Evolutionary conservation across 2,888 invertebrate genomes (phyloP).

Genomic region (Synergus gifuensis): DNA sequence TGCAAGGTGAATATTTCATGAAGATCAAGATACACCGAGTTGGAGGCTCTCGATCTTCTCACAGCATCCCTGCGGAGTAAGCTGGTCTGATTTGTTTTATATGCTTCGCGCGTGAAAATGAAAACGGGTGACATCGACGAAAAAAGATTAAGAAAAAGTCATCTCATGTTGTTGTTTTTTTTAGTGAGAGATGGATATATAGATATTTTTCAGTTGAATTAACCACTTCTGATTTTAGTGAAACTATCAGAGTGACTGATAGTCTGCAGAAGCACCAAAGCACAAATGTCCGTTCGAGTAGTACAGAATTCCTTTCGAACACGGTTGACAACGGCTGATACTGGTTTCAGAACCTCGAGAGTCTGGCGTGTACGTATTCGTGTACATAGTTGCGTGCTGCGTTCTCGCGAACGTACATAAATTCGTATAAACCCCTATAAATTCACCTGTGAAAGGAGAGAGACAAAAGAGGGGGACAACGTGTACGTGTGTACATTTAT

Average conservation of each 20-base stretch:
- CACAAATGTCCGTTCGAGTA: slow-evolving; percentile 9
- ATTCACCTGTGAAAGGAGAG: slow-evolving; percentile 19
- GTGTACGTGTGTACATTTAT: neutral
- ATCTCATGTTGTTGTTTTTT: no score
- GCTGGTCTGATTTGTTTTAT: slow-evolving; percentile 15
- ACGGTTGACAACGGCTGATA: slow-evolving; percentile 18
- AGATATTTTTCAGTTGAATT: no score
- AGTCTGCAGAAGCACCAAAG: slow-evolving; percentile 16
- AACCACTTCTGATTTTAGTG: neutral
- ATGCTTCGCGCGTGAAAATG: slow-evolving; percentile 10
- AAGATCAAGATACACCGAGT: slow-evolving; percentile 35
- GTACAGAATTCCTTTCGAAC: slow-evolving; percentile 13
- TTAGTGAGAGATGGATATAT: no score
- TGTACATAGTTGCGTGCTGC: slow-evolving; percentile 17
- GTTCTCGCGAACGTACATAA: slow-evolving; percentile 9
- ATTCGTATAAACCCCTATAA: slow-evolving; percentile 27
- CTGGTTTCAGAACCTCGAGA: neutral
- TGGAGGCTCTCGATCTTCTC: slow-evolving; percentile 46
- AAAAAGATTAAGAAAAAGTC: neutral
- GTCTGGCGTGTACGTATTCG: slow-evolving; percentile 10
- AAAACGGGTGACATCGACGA: slow-evolving; percentile 7
- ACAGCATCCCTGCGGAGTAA: slow-evolving; percentile 37
- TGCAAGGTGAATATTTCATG: slow-evolving; percentile 51
- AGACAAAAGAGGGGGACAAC: neutral
- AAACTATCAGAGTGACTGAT: slow-evolving; percentile 6